phyloP scores from a whole-genome alignment of 2,113 vertebrate genomes.

The Strigops habroptila region DNA sequence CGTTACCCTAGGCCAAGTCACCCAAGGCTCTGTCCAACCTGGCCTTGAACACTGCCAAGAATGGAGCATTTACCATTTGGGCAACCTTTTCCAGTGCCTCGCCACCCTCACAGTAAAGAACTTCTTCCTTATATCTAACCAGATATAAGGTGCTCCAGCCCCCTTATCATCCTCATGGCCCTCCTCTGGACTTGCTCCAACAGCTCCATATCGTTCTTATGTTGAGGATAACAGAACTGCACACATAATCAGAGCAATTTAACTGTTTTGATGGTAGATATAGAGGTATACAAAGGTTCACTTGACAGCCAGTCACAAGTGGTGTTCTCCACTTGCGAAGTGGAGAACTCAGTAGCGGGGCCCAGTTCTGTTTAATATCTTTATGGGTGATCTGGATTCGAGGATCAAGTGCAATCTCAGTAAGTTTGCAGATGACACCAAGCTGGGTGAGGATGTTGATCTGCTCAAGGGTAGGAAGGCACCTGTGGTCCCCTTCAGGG shows the following conservation, averaged over 20 bases:
- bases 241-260: not conserved
- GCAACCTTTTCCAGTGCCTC: not conserved
- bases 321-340: not conserved
- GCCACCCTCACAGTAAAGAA: not conserved
- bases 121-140: not conserved
- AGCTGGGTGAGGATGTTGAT: rapidly evolving
- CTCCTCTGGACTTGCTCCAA: not conserved
- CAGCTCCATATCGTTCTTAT: not conserved
- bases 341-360: rapidly evolving
- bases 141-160: not conserved
- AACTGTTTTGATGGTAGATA: not conserved
- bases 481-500: too few relatives aligned
- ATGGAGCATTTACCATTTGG: not conserved
- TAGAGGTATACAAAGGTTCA: not conserved
- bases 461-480: not conserved
- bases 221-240: not conserved
- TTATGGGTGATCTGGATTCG: not conserved
- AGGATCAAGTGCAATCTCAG: rapidly evolving
- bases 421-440: not conserved
- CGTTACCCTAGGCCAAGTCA: too few relatives aligned
- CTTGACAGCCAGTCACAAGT: rapidly evolving
- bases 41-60: rapidly evolving
- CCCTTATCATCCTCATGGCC: not conserved
- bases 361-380: not conserved
- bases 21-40: not conserved